Base-by-base conservation (phyloP, 2,113 vertebrate genomes). In the Sterrhoptilus dennistouni region DNA sequence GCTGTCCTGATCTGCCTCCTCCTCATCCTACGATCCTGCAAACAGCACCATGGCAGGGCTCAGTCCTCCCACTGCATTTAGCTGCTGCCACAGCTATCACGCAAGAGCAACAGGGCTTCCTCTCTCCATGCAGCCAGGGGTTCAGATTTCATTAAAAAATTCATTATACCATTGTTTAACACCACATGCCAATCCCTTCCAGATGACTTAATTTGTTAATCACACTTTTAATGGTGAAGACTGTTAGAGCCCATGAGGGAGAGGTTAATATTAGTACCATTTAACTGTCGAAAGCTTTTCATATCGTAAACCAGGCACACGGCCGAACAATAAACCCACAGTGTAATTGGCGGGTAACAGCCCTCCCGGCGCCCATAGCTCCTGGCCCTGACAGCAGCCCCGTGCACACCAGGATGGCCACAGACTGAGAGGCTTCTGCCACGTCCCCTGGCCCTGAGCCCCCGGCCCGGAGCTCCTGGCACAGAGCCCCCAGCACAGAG, bases 191-290 rank as follows among this genome's bases (percentile, higher is more conserved):
- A 95, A 74, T 92, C 94, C 94, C 92, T 90, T 97, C 87, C 94
- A 96, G 95, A 97, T 96, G 96, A 98, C 97, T 97, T 98, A 97
- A 97, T 97, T 97, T 96, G 96, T 97, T 97, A 97, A 97, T 98
- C 97, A 96, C 94, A 57, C 90, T 91, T 96, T 83, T 95, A 97
- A 95, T 77, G 87, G 95, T 56, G 91, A 89, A 89, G 87, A 53
- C 83, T 54, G 49, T 72, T 90, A 95, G 90, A 69, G 27, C 80
- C 96, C 96, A 72, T 52, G 95, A 40, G 97, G 97, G 97, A 98
- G 92, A 91, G 20, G 97, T 98, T 97, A 97, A 97, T 97, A 97
- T 98, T 95, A 97, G 96, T 83, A 36, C 79, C 95, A 90, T 97
- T 98, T 97, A 97, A 98, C 96, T 93, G 92, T 90, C 35, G 69